These are phyloP conservation scores for Lithobius niger DNA, from an alignment of 1,140 invertebrate genomes.

Conservation along the genomic window DNA sequence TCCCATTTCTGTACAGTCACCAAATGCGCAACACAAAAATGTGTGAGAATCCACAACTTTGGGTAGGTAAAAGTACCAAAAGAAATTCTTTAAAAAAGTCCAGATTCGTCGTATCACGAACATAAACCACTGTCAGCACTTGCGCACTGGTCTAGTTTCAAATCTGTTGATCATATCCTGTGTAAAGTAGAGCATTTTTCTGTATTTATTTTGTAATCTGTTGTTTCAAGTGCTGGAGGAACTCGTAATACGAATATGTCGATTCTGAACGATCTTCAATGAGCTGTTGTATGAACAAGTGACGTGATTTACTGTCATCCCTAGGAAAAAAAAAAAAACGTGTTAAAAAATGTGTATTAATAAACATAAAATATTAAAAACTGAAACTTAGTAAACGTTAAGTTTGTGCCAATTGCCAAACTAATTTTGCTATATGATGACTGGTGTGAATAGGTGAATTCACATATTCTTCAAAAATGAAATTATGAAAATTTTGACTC, in stretches of 20 bases:
- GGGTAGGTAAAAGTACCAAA: no score
- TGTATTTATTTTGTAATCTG: slow-evolving; percentile 47
- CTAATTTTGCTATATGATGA: not conserved
- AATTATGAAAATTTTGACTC: no score
- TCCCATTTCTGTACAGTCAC: no score
- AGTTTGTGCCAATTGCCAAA: slow-evolving; percentile 1
- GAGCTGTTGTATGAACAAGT: slow-evolving; percentile 71
- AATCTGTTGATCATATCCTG: no score
- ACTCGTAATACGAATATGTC: slow-evolving; percentile 93
- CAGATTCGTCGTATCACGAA: no score
- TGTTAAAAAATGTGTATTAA: slow-evolving; percentile 12
- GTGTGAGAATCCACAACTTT: no score
- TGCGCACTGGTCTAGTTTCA: no score
- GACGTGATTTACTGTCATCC: slow-evolving; percentile 73
- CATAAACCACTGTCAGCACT: no score
- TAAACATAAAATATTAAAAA: slow-evolving; percentile 14
- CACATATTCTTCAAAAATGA: no score
- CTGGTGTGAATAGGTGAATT: not conserved
- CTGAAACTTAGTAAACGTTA: slow-evolving; percentile 3
- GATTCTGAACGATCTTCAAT: slow-evolving; percentile 89
- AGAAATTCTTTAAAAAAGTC: no score
- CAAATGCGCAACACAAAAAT: no score
- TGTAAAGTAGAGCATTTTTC: not conserved
- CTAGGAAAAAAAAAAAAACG: slow-evolving; percentile 31
- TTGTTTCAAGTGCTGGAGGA: slow-evolving; percentile 86